Conservation (phyloP, 2,888 invertebrate species). For the Molorchus minor region DNA sequence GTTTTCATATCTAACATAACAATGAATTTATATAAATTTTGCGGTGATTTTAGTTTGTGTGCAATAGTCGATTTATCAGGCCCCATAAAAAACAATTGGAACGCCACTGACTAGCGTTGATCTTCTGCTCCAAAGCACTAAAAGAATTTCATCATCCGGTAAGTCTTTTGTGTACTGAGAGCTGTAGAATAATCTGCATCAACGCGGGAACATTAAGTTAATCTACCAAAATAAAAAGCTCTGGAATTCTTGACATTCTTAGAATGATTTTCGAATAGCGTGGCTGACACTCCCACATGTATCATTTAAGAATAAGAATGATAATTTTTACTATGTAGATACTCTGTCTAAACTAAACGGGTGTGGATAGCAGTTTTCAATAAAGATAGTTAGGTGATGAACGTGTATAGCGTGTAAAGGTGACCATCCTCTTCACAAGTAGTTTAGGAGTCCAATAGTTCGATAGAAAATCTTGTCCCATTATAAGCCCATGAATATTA, state of each 20-base stretch:
- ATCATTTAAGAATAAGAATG: conserved; percentile 16
- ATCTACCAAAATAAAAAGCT: neutral
- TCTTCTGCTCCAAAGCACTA: too few relatives aligned
- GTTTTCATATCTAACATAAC: too few relatives aligned
- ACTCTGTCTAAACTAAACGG: conserved; percentile 10
- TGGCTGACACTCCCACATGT: conserved; percentile 17
- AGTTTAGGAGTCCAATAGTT: conserved; percentile 21
- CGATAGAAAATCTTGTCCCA: conserved; percentile 13
- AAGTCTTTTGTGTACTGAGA: neutral
- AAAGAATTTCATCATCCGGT: too few relatives aligned
- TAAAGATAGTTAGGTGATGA: conserved; percentile 5
- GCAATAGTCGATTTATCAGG: too few relatives aligned
- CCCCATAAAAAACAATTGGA: too few relatives aligned
- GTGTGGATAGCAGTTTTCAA: conserved; percentile 2
- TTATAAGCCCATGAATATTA: conserved; percentile 12
- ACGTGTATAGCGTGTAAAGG: conserved; percentile 1
- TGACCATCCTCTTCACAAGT: conserved; percentile 1
- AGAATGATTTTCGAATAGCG: conserved; percentile 7
- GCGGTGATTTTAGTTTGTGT: too few relatives aligned
- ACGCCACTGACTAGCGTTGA: too few relatives aligned
- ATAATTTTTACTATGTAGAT: conserved; percentile 7
- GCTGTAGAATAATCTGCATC: neutral
- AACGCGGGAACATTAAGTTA: too few relatives aligned
- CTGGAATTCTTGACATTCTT: conserved; percentile 5
- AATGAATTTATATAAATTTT: too few relatives aligned